Percentiles rank a stretch among this genome's conserved stretches.
Conservation (phyloP, 1,140 invertebrate genomes). For the Acromyrmex charruanus region DNA sequence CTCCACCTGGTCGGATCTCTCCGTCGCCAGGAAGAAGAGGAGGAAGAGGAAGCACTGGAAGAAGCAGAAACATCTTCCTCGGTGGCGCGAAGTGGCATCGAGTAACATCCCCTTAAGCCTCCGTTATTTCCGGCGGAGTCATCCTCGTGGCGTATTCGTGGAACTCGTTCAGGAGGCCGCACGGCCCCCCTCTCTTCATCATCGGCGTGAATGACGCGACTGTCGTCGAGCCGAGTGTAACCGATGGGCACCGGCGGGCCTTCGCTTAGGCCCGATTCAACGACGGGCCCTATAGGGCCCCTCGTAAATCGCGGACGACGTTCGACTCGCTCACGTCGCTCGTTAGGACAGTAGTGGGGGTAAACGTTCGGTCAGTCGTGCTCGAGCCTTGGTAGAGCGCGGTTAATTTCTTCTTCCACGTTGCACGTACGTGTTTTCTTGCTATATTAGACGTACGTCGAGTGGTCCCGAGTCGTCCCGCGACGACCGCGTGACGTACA, state of each 20-base stretch:
- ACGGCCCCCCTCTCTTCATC: constrained; percentile 69
- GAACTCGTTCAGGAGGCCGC: constrained; percentile 65
- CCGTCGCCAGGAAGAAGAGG: constrained; percentile 74
- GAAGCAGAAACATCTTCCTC: constrained; percentile 70
- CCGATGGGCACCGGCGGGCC: constrained; percentile 34
- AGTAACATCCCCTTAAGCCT: constrained; percentile 68
- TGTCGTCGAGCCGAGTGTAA: constrained; percentile 56
- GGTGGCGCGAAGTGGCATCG: constrained; percentile 58
- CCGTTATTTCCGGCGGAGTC: constrained; percentile 57
- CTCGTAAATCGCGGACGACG: constrained; percentile 38
- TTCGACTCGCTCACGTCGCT: constrained; percentile 29
- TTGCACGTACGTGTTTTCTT: constrained; percentile 44
- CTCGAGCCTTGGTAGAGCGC: constrained; percentile 46
- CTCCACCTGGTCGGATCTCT: constrained; percentile 74
- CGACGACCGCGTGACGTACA: constrained; percentile 52
- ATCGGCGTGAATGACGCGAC: constrained; percentile 57
- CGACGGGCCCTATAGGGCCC: constrained; percentile 56
- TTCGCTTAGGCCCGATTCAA: constrained; percentile 50
- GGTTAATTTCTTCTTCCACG: constrained; percentile 9
- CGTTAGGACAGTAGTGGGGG: constrained; percentile 55
- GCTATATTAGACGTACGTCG: background rate
- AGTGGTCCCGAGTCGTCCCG: background rate
- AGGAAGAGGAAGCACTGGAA: constrained; percentile 63
- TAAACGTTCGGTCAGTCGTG: constrained; percentile 57
- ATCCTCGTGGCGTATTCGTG: constrained; percentile 22